phyloP scores from a whole-genome alignment of 1,140 invertebrate genomes.

The Vanessa tameamea region DNA sequence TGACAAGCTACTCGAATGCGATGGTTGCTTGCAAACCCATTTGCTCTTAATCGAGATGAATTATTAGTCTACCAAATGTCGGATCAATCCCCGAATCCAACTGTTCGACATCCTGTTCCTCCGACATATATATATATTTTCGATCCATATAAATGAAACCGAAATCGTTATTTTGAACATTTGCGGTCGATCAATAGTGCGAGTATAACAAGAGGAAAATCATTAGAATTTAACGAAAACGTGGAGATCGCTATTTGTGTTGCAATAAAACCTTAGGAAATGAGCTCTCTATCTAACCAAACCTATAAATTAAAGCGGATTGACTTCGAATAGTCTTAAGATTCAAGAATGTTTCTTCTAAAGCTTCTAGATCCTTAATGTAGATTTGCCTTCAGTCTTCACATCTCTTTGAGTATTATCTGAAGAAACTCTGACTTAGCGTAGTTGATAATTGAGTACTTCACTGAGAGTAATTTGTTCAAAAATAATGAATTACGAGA shows the following conservation, averaged over 20 bases:
- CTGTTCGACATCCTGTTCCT: too few species aligned
- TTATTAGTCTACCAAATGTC: too few species aligned
- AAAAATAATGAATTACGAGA: constrained; percentile 10
- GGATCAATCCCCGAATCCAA: too few species aligned
- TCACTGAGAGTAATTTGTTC: constrained; percentile 33
- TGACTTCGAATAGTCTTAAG: constrained; percentile 38
- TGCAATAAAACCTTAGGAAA: constrained; percentile 25
- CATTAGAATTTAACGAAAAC: constrained; percentile 3
- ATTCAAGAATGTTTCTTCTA: constrained; percentile 31
- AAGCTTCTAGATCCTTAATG: constrained; percentile 31
- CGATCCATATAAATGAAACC: too few species aligned
- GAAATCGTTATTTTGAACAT: too few species aligned
- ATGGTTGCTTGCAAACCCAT: too few species aligned
- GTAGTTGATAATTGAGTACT: constrained; percentile 35
- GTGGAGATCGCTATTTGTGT: constrained; percentile 22
- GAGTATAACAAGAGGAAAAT: too few species aligned
- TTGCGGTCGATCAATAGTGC: too few species aligned
- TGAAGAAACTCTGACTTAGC: constrained; percentile 26
- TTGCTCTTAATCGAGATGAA: too few species aligned
- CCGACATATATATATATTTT: too few species aligned
- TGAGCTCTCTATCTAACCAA: constrained; percentile 26
- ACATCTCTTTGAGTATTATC: constrained; percentile 34
- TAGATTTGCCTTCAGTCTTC: constrained; percentile 32
- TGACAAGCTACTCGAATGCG: too few species aligned
- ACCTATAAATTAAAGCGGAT: constrained; percentile 40